Conservation (phyloP, 1,140 invertebrate genomes). For the Triops longicaudatus region DNA sequence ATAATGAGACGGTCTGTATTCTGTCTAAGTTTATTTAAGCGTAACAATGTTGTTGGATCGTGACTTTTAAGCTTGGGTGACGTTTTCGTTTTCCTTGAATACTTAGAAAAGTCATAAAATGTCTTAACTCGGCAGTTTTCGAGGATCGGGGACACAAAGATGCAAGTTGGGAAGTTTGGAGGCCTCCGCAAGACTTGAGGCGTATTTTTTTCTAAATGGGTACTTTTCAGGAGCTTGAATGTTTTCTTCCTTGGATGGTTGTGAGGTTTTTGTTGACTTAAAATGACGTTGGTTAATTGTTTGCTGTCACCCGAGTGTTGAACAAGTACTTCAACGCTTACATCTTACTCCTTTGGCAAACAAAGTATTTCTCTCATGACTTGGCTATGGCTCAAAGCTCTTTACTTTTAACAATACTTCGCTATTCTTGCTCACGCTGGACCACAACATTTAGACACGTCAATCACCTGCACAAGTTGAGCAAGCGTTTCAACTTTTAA, state of each 20-base stretch:
- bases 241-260: background rate
- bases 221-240: background rate
- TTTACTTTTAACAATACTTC: background rate
- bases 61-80: background rate
- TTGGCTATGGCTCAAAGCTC: background rate
- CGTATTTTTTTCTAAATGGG: background rate
- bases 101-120: background rate
- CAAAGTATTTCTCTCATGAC: background rate
- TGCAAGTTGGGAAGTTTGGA: background rate
- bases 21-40: background rate
- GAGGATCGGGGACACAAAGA: background rate
- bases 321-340: constrained; percentile 1
- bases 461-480: too few relatives aligned
- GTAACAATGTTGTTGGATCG: background rate
- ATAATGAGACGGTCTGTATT: background rate
- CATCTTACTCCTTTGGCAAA: constrained; percentile 1
- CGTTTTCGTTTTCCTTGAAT: background rate
- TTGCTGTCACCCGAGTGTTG: constrained; percentile 10
- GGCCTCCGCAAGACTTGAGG: background rate
- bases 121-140: background rate
- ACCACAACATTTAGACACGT: background rate
- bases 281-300: background rate
- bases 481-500: background rate
- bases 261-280: background rate
- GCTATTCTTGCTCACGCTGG: background rate